Conservation (phyloP, 2,113 vertebrate species). For the Morone chrysops region DNA sequence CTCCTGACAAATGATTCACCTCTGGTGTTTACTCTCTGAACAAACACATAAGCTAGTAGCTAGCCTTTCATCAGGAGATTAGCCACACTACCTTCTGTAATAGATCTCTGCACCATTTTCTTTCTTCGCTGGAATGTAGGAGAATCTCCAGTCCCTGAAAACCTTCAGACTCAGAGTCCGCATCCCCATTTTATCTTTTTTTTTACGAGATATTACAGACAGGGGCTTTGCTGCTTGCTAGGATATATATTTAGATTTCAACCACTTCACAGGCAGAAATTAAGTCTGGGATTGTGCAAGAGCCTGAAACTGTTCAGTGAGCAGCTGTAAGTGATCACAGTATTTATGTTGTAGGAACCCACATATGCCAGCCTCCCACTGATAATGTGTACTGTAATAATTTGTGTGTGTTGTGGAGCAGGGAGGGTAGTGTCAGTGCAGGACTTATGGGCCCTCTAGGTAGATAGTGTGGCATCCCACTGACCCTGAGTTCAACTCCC, state of each 20-base stretch:
- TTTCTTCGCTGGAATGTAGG: slow-evolving; percentile 22
- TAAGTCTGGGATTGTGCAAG: slow-evolving; percentile 19
- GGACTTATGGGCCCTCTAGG: slow-evolving; percentile 19
- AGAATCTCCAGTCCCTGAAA: slow-evolving; percentile 27
- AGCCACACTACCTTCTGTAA: slow-evolving; percentile 38
- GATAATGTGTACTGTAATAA: slow-evolving; percentile 37
- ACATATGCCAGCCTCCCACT: slow-evolving; percentile 13
- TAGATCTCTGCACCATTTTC: slow-evolving; percentile 25
- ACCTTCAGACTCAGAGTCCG: not conserved
- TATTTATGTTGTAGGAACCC: slow-evolving; percentile 25
- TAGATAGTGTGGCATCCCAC: slow-evolving; percentile 27
- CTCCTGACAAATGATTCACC: slow-evolving; percentile 51
- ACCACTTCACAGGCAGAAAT: slow-evolving; percentile 22
- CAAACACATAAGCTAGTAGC: slow-evolving; percentile 65
- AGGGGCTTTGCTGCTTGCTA: not conserved
- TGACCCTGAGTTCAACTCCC: slow-evolving; percentile 49
- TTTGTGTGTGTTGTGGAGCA: slow-evolving; percentile 22
- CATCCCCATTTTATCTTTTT: slow-evolving; percentile 15
- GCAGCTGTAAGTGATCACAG: slow-evolving; percentile 46
- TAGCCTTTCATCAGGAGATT: slow-evolving; percentile 55
- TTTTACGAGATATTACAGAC: slow-evolving; percentile 24
- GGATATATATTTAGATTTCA: slow-evolving; percentile 34
- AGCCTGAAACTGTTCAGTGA: slow-evolving; percentile 11
- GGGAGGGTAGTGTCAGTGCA: not conserved
- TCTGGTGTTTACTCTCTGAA: slow-evolving; percentile 63